phyloP scores from a whole-genome alignment of 2,888 invertebrate species.

The Philonicus albiceps region DNA sequence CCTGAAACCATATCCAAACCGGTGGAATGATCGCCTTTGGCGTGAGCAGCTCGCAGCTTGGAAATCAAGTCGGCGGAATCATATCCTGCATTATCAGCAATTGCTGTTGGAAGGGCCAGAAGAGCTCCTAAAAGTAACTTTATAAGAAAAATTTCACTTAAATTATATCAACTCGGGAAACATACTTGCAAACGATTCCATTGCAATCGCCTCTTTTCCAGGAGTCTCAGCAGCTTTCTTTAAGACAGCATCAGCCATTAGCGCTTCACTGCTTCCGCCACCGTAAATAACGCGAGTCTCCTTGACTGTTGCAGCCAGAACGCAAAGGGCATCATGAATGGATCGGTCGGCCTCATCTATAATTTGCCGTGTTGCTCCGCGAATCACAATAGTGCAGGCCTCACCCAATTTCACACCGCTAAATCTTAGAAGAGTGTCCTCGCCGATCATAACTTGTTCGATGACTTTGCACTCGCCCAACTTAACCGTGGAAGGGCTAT shows the following conservation, averaged over 20 bases:
- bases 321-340: constrained; percentile 97
- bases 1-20: constrained; percentile 89
- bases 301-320: constrained; percentile 92
- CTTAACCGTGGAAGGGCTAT: constrained; percentile 89
- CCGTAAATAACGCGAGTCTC: constrained; percentile 92
- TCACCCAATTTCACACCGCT: constrained; percentile 94
- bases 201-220: constrained; percentile 97
- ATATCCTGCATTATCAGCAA: constrained; percentile 98
- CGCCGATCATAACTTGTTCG: constrained; percentile 95
- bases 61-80: constrained; percentile 95
- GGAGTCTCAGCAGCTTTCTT: constrained; percentile 85
- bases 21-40: constrained; percentile 75
- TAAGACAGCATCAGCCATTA: constrained; percentile 94
- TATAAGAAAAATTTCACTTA: not conserved
- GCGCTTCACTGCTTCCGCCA: constrained; percentile 94
- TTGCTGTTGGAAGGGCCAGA: constrained; percentile 88
- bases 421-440: constrained; percentile 93
- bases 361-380: constrained; percentile 98
- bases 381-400: constrained; percentile 95
- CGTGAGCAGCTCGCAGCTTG: constrained; percentile 90
- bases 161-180: not conserved
- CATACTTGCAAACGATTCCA: constrained; percentile 88
- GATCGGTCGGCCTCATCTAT: constrained; percentile 99
- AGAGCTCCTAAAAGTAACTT: constrained; percentile 69
- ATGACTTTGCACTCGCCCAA: constrained; percentile 94